A percentile compares a stretch with the other conserved stretches of the same genome.
phyloP scores from a whole-genome alignment of 2,797 vertebrate species.

The Argya squamiceps region DNA sequence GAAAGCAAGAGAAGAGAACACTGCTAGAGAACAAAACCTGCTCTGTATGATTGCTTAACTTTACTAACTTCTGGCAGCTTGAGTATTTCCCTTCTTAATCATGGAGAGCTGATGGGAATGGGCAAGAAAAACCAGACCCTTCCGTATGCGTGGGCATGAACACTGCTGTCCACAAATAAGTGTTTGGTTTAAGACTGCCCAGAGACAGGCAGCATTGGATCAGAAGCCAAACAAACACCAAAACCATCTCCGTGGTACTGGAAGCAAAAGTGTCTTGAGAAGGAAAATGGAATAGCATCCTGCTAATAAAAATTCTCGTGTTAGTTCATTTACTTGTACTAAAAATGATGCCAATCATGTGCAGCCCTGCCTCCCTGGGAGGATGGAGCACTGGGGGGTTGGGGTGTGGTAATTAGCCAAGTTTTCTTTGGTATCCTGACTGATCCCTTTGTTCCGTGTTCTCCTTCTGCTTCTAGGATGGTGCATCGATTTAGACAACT shows the following conservation, averaged over 20 bases:
- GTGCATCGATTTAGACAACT: constrained; percentile 76
- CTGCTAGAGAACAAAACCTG: neutral
- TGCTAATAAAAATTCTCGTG: neutral
- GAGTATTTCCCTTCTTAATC: neutral
- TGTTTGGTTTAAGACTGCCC: neutral
- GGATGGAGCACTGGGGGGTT: neutral
- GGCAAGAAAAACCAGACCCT: neutral
- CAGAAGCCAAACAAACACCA: neutral
- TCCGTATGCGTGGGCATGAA: neutral
- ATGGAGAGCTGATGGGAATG: neutral
- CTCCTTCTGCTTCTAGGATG: constrained; percentile 63
- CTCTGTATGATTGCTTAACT: neutral
- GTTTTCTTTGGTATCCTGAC: neutral
- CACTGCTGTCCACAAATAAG: neutral
- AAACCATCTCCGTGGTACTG: neutral
- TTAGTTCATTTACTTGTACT: neutral
- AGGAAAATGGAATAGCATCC: neutral
- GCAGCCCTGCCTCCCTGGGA: neutral
- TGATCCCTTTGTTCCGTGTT: neutral
- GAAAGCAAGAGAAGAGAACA: neutral
- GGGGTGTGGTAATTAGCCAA: too few species aligned
- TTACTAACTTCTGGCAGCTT: neutral
- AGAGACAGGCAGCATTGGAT: neutral
- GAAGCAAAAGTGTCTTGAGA: neutral
- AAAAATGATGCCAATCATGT: rapidly evolving